Evolutionary conservation across 2,888 invertebrate genomes (phyloP).

Genomic region (Branchinecta sandiegonensis): DNA sequence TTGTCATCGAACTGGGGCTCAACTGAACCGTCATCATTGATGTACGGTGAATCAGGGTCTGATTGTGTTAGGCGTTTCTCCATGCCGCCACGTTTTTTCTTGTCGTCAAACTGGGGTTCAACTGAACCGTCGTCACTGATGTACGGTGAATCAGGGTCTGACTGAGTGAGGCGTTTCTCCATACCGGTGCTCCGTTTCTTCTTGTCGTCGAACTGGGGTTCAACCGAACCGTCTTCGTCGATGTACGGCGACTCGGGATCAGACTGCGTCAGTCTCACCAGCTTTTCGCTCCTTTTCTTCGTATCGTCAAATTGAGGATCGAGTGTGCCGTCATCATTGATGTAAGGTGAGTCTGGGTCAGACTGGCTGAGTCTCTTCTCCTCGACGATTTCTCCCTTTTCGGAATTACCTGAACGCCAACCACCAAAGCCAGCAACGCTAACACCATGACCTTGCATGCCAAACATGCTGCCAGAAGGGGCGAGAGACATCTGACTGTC

Average conservation of each 20-base stretch:
- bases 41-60: background rate
- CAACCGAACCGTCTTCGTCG: background rate
- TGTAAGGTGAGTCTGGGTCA: background rate
- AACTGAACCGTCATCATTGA: slow-evolving; percentile 5
- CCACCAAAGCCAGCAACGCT: background rate
- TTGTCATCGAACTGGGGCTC: background rate
- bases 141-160: slow-evolving; percentile 8
- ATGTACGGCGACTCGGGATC: background rate
- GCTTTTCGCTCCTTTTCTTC: slow-evolving; percentile 5
- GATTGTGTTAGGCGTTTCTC: background rate
- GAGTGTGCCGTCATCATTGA: background rate
- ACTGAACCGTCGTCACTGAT: background rate
- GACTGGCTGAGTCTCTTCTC: background rate
- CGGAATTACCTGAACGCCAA: background rate
- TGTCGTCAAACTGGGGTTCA: slow-evolving; percentile 9
- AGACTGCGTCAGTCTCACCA: background rate
- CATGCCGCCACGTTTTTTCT: background rate
- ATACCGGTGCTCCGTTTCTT: background rate
- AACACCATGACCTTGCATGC: background rate
- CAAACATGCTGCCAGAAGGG: background rate
- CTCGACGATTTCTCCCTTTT: background rate
- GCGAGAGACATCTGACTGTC: background rate
- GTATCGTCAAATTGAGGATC: background rate
- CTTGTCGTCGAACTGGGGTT: slow-evolving; percentile 12
- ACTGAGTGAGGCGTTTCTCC: background rate